phyloP scores from a whole-genome alignment of 1,140 invertebrate genomes.

The Gonatopus flavifemur region DNA sequence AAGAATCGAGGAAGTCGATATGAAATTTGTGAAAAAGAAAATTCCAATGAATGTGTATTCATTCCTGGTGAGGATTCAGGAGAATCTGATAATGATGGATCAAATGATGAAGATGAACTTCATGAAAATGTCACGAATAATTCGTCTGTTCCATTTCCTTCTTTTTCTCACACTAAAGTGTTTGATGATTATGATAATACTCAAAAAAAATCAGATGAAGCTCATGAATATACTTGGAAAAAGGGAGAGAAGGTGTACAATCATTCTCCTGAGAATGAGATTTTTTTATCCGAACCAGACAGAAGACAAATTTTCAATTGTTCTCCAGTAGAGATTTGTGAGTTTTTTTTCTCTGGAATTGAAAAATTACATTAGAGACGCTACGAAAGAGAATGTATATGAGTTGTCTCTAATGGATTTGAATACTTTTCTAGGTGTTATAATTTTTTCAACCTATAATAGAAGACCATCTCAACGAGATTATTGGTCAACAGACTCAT shows the following conservation, averaged over 20 bases:
- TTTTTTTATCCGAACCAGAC: slow-evolving; percentile 11
- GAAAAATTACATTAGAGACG: slow-evolving; percentile 23
- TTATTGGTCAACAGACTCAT: not conserved
- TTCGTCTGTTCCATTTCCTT: too few species aligned
- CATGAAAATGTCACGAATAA: too few species aligned
- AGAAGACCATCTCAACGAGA: slow-evolving; percentile 9
- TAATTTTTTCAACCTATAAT: slow-evolving; percentile 17
- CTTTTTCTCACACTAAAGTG: too few species aligned
- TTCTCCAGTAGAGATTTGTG: slow-evolving; percentile 15
- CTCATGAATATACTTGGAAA: slow-evolving; percentile 15
- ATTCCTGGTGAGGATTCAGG: too few species aligned
- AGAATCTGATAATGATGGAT: too few species aligned
- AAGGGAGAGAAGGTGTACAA: slow-evolving; percentile 13
- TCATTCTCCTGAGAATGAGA: slow-evolving; percentile 5
- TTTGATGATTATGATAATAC: slow-evolving; percentile 11
- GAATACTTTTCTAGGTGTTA: slow-evolving; percentile 18
- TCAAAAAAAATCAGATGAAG: slow-evolving; percentile 15
- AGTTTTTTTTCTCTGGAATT: slow-evolving; percentile 21
- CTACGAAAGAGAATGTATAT: slow-evolving; percentile 14
- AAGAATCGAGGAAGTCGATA: too few species aligned
- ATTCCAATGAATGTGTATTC: too few species aligned
- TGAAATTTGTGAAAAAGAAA: too few species aligned
- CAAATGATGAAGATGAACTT: too few species aligned
- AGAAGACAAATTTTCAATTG: slow-evolving; percentile 12
- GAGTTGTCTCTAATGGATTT: slow-evolving; percentile 8